phyloP scores from a whole-genome alignment of 2,797 vertebrate species.

The Enoplosus armatus region DNA sequence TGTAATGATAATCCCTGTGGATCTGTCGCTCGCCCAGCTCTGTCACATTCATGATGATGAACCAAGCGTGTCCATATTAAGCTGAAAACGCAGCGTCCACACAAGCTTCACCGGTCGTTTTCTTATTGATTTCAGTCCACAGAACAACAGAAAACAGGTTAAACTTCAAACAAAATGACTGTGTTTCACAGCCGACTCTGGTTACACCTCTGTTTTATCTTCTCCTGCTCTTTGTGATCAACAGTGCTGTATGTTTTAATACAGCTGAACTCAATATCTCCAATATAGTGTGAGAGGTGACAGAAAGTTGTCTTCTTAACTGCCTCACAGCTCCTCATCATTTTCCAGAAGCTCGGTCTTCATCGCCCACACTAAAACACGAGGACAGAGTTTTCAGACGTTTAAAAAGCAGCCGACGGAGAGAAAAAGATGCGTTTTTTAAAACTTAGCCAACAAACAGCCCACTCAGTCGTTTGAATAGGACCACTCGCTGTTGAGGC shows the following conservation, averaged over 20 bases:
- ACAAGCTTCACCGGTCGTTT: not conserved
- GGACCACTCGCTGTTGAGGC: too few species aligned
- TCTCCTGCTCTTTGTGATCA: not conserved
- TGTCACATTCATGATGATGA: conserved; percentile 15
- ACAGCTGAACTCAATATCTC: not conserved
- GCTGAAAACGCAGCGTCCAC: not conserved
- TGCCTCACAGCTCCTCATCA: too few species aligned
- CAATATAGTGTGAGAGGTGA: too few species aligned
- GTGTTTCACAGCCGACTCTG: not conserved
- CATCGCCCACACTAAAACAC: too few species aligned
- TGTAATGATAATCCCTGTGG: conserved; percentile 13
- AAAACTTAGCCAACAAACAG: too few species aligned
- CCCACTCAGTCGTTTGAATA: too few species aligned
- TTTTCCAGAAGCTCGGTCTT: too few species aligned
- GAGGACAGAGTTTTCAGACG: too few species aligned
- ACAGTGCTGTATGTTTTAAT: not conserved
- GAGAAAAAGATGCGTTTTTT: too few species aligned
- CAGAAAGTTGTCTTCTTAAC: too few species aligned
- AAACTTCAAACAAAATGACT: not conserved
- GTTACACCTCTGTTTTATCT: not conserved
- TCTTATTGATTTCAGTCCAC: not conserved
- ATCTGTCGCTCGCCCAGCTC: not conserved
- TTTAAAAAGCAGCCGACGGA: too few species aligned
- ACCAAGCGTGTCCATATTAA: not conserved
- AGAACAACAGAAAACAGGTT: not conserved